A percentile compares a stretch with the other conserved stretches of the same genome.
phyloP scores from a whole-genome alignment of 2,797 vertebrate genomes.

The Etheostoma perlongum region DNA sequence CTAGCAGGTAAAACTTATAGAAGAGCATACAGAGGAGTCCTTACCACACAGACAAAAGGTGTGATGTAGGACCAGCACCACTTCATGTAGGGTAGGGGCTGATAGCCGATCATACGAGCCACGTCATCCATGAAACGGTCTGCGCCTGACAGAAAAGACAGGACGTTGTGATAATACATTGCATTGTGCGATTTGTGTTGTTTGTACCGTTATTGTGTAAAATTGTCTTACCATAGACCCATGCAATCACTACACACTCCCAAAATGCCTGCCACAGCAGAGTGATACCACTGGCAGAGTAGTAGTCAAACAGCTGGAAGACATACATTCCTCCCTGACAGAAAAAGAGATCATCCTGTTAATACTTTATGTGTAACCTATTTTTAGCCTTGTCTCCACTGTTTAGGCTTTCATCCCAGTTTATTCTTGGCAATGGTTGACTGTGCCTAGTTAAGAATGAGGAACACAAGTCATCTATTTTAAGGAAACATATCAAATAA shows the following conservation, averaged over 20 bases:
- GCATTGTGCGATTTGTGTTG: conserved; percentile 2
- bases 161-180: conserved; percentile 6
- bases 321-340: conserved; percentile 90
- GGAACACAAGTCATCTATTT: neutral
- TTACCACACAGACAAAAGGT: conserved; percentile 86
- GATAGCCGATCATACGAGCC: conserved; percentile 90
- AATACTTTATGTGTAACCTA: conserved; percentile 62
- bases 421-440: conserved; percentile 10
- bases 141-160: conserved; percentile 74
- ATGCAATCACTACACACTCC: conserved; percentile 90
- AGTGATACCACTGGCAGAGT: conserved; percentile 89
- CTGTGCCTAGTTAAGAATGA: neutral
- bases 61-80: conserved; percentile 91
- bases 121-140: conserved; percentile 90
- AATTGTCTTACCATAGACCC: conserved; percentile 87
- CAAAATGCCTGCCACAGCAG: conserved; percentile 90
- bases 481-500: neutral
- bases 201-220: neutral
- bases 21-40: conserved; percentile 40
- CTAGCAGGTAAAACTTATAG: neutral
- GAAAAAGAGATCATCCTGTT: conserved; percentile 32
- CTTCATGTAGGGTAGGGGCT: conserved; percentile 89
- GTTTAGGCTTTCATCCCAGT: conserved; percentile 27
- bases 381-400: conserved; percentile 29
- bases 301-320: conserved; percentile 91